Evolutionary conservation across 2,797 vertebrate species (phyloP), one percentile per base, ranked within the genome.

Genomic region (Chelonia mydas): DNA sequence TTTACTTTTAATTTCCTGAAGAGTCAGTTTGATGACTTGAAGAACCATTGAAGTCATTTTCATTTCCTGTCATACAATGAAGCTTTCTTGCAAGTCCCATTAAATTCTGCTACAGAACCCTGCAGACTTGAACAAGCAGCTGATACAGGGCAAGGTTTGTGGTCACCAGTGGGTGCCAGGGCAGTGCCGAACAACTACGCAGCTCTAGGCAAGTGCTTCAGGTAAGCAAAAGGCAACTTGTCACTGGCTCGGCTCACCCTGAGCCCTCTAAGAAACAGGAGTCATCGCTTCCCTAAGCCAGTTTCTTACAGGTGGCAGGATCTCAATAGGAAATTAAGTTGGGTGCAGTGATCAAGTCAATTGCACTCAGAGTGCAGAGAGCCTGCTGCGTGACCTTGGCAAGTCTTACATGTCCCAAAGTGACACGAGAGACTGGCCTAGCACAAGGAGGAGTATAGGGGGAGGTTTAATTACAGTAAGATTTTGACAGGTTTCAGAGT

Each of bases 51-150:
- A 4, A n/a, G 59, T 84, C 81, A 5, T 1, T 81, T 2, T 2
- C 61, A 33, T 16, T 47, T n/a, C 87, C 54, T 4, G 1, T 50
- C 82, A 6, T 21, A 23, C 8, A 23, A 37, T 72, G n/a, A 41
- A 72, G n/a, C 19, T 72, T 72, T 72, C n/a, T 72, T 11, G n/a
- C 3, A 72, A 72, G n/a, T 72, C n/a, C 21, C n/a, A 41, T 23
- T 11, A 72, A 23, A 72, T 41, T 77, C 45, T 77, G 1, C 12
- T 1, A 33, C 33, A 8, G 55, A 51, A 5, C 49, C 90, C 90
- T 90, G 0, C 10, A 11, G 12, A 1, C 5, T 5, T 0, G 21
- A 51, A 19, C 57, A 15, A 10, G 11, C 83, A 16, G 33, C 54
- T 0, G 90, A 0, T 3, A 79, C 90, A 76, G 81, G 83, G 51